Evolutionary conservation across 2,888 invertebrate species (phyloP), one percentile per base, ranked within the genome.

Genomic region (Seira sanloemensis): DNA sequence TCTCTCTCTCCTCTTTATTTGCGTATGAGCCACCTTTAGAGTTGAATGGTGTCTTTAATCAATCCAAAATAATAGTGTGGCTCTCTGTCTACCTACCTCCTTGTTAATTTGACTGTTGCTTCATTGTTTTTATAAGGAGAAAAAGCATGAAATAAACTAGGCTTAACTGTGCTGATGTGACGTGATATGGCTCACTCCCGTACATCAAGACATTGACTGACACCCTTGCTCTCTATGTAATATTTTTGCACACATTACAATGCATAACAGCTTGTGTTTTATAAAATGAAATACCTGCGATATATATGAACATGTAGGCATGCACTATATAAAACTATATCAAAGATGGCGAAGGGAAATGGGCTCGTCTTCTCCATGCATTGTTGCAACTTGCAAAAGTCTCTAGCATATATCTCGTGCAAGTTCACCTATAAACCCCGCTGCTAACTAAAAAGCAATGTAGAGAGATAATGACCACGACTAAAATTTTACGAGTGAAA

Each of bases 321-420:
- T n/a, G n/a, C n/a, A n/a, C n/a, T n/a, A n/a, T n/a, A n/a, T n/a
- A n/a, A n/a, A n/a, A n/a, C n/a, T n/a, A n/a, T n/a, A 12, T 58
- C n/a, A 58, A 78, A 72, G 65, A 78, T 71, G 71, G 72, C 66
- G 66, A 78, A 78, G 24, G 46, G 72, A 72, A 78, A 72, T 37
- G 65, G 73, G 24, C 58, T 73, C 2, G n/a, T 27, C n/a, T 54
- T 73, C 58, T 25, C 24, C 23, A 50, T 73, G 58, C 58, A 58
- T 58, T 58, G 54, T 50, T 73, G 24, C 24, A 25, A 73, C 26
- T 73, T 58, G 58, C 58, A 58, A 18, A n/a, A n/a, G n/a, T 58
- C n/a, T 58, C n/a, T 58, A 16, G 18, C 58, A 2, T 37, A n/a
- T n/a, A n/a, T n/a, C 12, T 37, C 37, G 37, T 58, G 58, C 58